Evolutionary conservation across 2,797 vertebrate genomes (phyloP), one percentile per base, ranked within the genome.

Genomic region (Pipistrellus nathusii): DNA sequence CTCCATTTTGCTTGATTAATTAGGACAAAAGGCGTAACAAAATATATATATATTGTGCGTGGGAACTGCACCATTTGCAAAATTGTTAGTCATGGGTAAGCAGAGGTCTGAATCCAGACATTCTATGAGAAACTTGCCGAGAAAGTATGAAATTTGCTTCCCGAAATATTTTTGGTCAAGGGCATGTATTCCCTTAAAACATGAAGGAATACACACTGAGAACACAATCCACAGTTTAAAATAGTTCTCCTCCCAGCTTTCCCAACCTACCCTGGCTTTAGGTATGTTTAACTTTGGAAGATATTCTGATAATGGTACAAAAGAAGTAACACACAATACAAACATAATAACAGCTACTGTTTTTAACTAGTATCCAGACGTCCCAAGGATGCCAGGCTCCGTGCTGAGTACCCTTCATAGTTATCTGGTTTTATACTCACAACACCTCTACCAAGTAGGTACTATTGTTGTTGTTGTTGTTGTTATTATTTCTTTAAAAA

Each of bases 1-100:
- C 87, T 57, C 64, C 94, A 94, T 92, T 97, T 97, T 97, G 89
- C 57, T 89, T 96, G 96, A 77, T 76, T 94, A 95, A 88, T 93
- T 94, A 94, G n/a, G 93, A 85, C 87, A 96, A 68, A 96, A 96
- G 21, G 64, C 72, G n/a, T 59, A 88, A 62, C 30, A 93, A 95
- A 93, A 59, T 91, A n/a, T 84, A 94, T 46, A 90, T 12, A 41
- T 41, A n/a, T 35, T 44, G 48, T 64, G 25, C 85, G 25, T 76
- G 91, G 82, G 76, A 97, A 57, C 23, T 83, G 81, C 53, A 89
- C n/a, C 80, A 88, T 83, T 87, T 92, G 88, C 82, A 85, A 48
- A 96, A 92, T 97, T 95, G 48, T 44, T 35, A 97, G 48, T 62
- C 94, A 85, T 30, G 53, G 38, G 73, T 91, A 92, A 96, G 93